Evolutionary conservation across 2,797 vertebrate genomes (phyloP), one percentile per base, ranked within the genome.

Genomic region (Neoniphon sammara): DNA sequence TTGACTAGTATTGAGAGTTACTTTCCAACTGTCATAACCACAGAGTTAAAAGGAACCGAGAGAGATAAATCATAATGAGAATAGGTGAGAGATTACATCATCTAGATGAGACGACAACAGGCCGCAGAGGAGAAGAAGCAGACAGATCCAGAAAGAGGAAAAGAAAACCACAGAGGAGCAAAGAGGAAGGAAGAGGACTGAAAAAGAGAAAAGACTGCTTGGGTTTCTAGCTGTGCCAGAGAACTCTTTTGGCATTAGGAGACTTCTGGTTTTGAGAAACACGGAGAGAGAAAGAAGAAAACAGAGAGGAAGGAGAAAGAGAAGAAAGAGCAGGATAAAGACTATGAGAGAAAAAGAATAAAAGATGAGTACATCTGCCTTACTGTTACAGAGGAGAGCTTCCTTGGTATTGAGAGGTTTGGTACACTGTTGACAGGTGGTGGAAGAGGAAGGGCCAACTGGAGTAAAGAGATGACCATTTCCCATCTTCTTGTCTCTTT

Each of bases 341-440:
- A 27, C 25, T 27, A 4, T 2, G 25, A 27, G 25, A 27, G 4
- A 27, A 27, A 27, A 27, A 27, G 2, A 27, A 18, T 36, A 0
- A 5, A 7, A 7, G 18, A 34, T 5, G 12, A 9, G 46, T 7
- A 11, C 42, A 27, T 36, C 75, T 34, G 23, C 82, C 95, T 94
- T 94, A 98, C 97, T 94, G 92, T 93, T 91, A 89, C 96, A 97
- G 56, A 92, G 83, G 76, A 95, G 94, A 4, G 94, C 92, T 20
- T 97, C 96, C 83, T 95, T 97, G 73, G 87, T 94, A 89, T 88
- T 81, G 75, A 97, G 93, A 42, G 88, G 77, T 83, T 95, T 97
- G 89, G 76, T 77, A 76, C 97, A 97, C 76, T 95, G 94, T 79
- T 92, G 92, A 82, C 97, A 98, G 70, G 61, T 88, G 59, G 94